Conservation (phyloP, 2,797 vertebrate genomes). For the Sebastes paucispinis region DNA sequence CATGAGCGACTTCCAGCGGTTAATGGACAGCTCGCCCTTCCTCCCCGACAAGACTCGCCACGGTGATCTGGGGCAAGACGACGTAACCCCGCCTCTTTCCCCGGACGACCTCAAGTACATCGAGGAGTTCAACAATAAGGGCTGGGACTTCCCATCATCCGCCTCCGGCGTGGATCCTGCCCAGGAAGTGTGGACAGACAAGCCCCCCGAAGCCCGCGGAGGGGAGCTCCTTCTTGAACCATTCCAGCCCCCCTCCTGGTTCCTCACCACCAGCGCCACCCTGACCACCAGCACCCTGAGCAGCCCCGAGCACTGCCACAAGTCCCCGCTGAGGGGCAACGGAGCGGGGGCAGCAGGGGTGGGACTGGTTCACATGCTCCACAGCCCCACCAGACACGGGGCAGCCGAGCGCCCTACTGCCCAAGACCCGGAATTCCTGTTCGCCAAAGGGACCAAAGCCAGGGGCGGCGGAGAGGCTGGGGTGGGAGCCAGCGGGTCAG, state of each 20-base stretch:
- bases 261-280: slow-evolving; percentile 94
- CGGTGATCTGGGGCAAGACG: slow-evolving; percentile 82
- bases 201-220: slow-evolving; percentile 75
- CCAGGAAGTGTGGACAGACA: slow-evolving; percentile 70
- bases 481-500: slow-evolving; percentile 70
- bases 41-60: slow-evolving; percentile 91
- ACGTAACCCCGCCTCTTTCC: slow-evolving; percentile 93
- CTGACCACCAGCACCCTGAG: slow-evolving; percentile 95
- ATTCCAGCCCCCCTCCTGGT: slow-evolving; percentile 91
- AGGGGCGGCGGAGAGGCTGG: slow-evolving; percentile 73
- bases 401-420: slow-evolving; percentile 60
- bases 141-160: slow-evolving; percentile 86
- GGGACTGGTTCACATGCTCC: slow-evolving; percentile 82
- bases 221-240: slow-evolving; percentile 73
- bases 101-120: slow-evolving; percentile 99
- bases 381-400: slow-evolving; percentile 85
- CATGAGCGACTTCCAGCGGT: slow-evolving; percentile 98
- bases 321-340: slow-evolving; percentile 80
- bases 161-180: slow-evolving; percentile 42
- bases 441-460: slow-evolving; percentile 71
- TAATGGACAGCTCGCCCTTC: slow-evolving; percentile 98
- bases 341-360: slow-evolving; percentile 50
- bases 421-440: slow-evolving; percentile 74
- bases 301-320: slow-evolving; percentile 92
- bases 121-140: slow-evolving; percentile 94